Conservation (phyloP, 92 coral and sea anemone species). For the Siderastrea radians region DNA sequence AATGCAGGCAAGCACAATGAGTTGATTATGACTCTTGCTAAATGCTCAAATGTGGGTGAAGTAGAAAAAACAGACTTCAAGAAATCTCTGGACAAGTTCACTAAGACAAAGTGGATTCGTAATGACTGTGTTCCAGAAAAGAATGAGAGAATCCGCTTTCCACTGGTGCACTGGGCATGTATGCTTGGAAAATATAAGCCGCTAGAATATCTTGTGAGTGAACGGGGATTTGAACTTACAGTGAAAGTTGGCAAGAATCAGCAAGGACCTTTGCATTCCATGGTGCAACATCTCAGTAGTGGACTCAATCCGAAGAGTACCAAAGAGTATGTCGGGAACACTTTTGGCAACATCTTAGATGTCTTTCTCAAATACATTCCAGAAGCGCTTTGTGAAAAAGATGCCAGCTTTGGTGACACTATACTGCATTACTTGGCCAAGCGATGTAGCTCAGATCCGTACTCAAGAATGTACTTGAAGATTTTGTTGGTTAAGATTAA, state of each 20-base stretch:
- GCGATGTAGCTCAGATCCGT: not conserved
- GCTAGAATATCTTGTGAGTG: slow-evolving; percentile 23
- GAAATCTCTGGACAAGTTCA: slow-evolving; percentile 39
- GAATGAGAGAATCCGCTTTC: slow-evolving; percentile 51
- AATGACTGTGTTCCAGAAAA: slow-evolving; percentile 48
- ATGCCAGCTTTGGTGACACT: slow-evolving; percentile 18
- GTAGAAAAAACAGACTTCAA: slow-evolving; percentile 41
- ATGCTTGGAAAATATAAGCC: slow-evolving; percentile 56
- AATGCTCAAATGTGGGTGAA: slow-evolving; percentile 5
- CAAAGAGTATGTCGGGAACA: not conserved
- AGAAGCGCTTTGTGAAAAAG: slow-evolving; percentile 21
- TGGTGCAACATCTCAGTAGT: slow-evolving; percentile 6
- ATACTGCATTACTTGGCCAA: slow-evolving; percentile 41
- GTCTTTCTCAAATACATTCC: slow-evolving; percentile 21
- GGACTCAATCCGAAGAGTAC: slow-evolving; percentile 25
- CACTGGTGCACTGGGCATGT: slow-evolving; percentile 77
- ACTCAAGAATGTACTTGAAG: slow-evolving; percentile 14
- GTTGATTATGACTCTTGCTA: slow-evolving; percentile 40
- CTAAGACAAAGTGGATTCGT: slow-evolving; percentile 55
- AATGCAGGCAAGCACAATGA: slow-evolving; percentile 60
- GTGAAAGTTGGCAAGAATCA: slow-evolving; percentile 6
- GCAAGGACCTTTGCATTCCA: slow-evolving; percentile 29
- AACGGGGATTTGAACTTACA: slow-evolving; percentile 27
- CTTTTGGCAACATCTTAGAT: slow-evolving; percentile 28
- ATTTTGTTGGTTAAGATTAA: slow-evolving; percentile 21